Percentiles rank a stretch among this genome's conserved stretches.
Evolutionary conservation across 1,140 invertebrate genomes (phyloP).

Genomic region (Drosophila mauritiana): DNA sequence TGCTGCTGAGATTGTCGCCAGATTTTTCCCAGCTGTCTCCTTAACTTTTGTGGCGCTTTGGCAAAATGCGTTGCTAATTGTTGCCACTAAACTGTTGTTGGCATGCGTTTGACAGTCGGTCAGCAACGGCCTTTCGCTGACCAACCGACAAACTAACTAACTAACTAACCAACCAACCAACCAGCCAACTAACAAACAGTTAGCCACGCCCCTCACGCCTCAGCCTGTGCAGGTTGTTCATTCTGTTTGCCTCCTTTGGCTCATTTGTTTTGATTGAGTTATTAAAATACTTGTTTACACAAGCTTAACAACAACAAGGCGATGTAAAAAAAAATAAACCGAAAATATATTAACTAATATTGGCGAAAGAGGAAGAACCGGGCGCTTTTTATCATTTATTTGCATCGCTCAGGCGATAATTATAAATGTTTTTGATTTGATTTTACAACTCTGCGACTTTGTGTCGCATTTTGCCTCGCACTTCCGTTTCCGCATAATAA

Average conservation of each 20-base stretch:
- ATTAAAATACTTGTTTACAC: slow-evolving; percentile 77
- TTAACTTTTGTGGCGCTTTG: slow-evolving; percentile 59
- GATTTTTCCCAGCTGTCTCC: slow-evolving; percentile 9
- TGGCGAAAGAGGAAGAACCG: slow-evolving; percentile 16
- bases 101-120: slow-evolving; percentile 79
- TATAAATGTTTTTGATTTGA: slow-evolving; percentile 37
- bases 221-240: slow-evolving; percentile 8
- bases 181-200: slow-evolving; percentile 33
- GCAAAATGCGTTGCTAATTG: slow-evolving; percentile 80
- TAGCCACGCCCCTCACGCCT: slow-evolving; percentile 21
- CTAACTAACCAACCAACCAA: slow-evolving; percentile 1
- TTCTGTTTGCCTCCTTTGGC: slow-evolving; percentile 2
- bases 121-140: slow-evolving; percentile 31
- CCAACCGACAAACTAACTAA: background rate
- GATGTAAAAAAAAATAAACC: background rate
- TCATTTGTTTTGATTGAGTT: slow-evolving; percentile 72
- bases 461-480: slow-evolving; percentile 7
- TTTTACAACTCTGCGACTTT: slow-evolving; percentile 29
- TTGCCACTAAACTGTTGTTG: slow-evolving; percentile 80
- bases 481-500: slow-evolving; percentile 54
- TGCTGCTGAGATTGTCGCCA: slow-evolving; percentile 2
- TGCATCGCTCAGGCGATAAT: slow-evolving; percentile 34
- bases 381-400: slow-evolving; percentile 25
- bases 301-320: slow-evolving; percentile 37
- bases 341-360: slow-evolving; percentile 33